Evolutionary conservation across 2,797 vertebrate genomes (phyloP).

Genomic region (Sebastes minor): DNA sequence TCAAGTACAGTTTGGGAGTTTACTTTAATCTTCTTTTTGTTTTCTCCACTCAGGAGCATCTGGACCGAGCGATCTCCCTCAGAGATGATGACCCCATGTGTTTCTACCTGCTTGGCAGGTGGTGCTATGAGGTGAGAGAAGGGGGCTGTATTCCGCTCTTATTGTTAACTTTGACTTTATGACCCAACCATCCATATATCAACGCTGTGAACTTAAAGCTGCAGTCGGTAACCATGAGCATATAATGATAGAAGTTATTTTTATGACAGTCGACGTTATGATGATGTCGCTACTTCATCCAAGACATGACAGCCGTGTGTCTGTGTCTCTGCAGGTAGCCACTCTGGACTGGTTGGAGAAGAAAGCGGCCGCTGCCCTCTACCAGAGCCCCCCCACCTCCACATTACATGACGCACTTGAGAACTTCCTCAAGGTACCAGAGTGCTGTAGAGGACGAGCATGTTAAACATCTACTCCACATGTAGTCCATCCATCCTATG

Average conservation of each 20-base stretch:
- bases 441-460: neutral
- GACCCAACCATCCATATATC: neutral
- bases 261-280: too few species aligned
- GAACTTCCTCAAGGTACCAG: slow-evolving; percentile 90
- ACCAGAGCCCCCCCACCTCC: slow-evolving; percentile 83
- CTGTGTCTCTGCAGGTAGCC: slow-evolving; percentile 81
- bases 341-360: slow-evolving; percentile 91
- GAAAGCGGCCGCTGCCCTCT: slow-evolving; percentile 89
- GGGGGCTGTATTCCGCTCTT: neutral
- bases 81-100: slow-evolving; percentile 78
- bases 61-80: slow-evolving; percentile 76
- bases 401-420: slow-evolving; percentile 89
- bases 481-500: neutral
- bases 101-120: slow-evolving; percentile 82
- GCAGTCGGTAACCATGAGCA: too few species aligned
- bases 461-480: neutral
- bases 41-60: slow-evolving; percentile 72
- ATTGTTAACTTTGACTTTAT: neutral
- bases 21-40: too few species aligned
- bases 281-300: neutral
- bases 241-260: too few species aligned
- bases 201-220: neutral
- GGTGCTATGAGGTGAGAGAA: slow-evolving; percentile 80
- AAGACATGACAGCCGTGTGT: neutral
- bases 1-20: neutral